Percentiles rank a stretch among this genome's conserved stretches.
These are phyloP conservation scores for Oreortyx pictus DNA, from an alignment of 2,797 vertebrate genomes.

Conservation along the genomic window DNA sequence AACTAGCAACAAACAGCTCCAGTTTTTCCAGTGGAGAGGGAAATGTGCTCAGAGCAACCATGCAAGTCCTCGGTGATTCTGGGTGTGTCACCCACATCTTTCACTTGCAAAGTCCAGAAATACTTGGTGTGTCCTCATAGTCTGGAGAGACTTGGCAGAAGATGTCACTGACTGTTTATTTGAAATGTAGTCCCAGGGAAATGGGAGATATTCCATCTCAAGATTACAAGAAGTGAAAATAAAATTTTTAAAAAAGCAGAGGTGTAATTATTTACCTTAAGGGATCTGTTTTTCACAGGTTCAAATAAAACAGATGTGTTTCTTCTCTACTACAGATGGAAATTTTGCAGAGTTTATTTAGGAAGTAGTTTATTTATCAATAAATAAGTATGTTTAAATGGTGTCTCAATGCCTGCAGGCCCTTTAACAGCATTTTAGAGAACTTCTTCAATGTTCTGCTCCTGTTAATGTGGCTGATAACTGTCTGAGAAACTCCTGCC, in stretches of 20 bases:
- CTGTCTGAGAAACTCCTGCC: not conserved
- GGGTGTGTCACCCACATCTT: conserved; percentile 6
- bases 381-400: conserved; percentile 11
- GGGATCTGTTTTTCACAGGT: not conserved
- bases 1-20: not conserved
- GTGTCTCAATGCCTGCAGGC: not conserved
- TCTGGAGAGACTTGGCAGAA: conserved; percentile 18
- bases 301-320: not conserved
- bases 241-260: not conserved
- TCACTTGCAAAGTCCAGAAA: conserved; percentile 22
- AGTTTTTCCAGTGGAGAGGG: conserved; percentile 6
- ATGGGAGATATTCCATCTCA: not conserved
- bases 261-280: conserved; percentile 17
- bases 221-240: not conserved
- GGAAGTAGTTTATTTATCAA: conserved; percentile 15
- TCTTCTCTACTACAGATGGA: not conserved
- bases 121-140: conserved; percentile 5
- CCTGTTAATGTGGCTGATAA: not conserved
- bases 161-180: conserved; percentile 16
- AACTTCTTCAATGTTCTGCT: not conserved
- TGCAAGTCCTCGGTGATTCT: not conserved
- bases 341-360: not conserved
- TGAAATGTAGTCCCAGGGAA: not conserved
- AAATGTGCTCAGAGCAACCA: conserved; percentile 12
- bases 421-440: conserved; percentile 4